Evolutionary conservation across 1,140 invertebrate species (phyloP).

Genomic region (Pogonus chalceus): DNA sequence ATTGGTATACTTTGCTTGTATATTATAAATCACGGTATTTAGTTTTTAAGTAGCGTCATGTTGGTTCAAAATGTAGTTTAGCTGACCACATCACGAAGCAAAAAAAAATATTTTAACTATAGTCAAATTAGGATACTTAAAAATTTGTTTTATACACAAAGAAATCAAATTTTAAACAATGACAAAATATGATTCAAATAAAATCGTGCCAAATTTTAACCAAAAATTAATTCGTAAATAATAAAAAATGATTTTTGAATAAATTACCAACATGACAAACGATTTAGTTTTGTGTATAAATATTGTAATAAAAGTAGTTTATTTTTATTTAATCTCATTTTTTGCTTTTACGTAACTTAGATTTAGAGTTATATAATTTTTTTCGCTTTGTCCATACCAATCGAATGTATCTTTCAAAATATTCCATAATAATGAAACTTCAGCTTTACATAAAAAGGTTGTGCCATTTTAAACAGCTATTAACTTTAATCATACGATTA

Average conservation of each 20-base stretch:
- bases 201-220: not conserved
- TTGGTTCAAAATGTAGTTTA: not conserved
- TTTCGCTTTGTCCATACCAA: not conserved
- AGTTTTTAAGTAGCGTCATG: not conserved
- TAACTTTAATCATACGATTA: not conserved
- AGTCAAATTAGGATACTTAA: no score
- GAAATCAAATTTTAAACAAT: not conserved
- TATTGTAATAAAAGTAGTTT: no score
- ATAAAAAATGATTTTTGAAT: no score
- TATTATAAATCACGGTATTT: not conserved
- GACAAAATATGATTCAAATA: not conserved
- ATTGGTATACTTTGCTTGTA: not conserved
- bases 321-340: no score
- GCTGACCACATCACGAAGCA: no score
- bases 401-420: not conserved
- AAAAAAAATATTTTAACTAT: no score
- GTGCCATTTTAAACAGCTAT: not conserved
- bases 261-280: no score
- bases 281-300: no score
- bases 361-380: no score
- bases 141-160: no score
- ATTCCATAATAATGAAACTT: not conserved
- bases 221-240: no score
- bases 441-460: not conserved
- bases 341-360: no score